Percentiles rank a stretch among this genome's conserved stretches.
Conservation (phyloP, 2,797 vertebrate genomes). For the Lutra lutra region DNA sequence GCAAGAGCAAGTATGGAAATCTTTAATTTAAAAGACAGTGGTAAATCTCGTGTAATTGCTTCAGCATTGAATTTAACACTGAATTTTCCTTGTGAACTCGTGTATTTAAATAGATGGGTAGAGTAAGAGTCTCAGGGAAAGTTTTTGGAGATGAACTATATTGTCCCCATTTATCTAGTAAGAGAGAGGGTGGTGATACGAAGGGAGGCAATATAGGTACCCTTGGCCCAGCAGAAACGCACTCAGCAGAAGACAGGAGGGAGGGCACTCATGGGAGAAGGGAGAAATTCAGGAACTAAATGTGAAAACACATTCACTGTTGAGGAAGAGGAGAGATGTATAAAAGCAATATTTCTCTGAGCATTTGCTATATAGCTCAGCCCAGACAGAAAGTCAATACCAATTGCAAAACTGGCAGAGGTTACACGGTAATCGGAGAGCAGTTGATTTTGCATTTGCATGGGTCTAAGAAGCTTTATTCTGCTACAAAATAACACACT, state of each 20-base stretch:
- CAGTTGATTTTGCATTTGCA: neutral
- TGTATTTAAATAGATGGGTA: slow-evolving; percentile 27
- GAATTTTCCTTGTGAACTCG: slow-evolving; percentile 57
- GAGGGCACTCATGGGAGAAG: neutral
- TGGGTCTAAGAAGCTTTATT: neutral
- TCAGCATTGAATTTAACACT: slow-evolving; percentile 65
- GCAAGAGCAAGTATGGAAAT: slow-evolving; percentile 67
- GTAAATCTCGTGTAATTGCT: slow-evolving; percentile 64
- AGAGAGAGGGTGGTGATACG: neutral
- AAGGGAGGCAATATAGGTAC: neutral
- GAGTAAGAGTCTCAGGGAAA: neutral
- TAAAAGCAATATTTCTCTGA: neutral
- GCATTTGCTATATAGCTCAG: neutral
- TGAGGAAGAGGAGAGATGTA: neutral
- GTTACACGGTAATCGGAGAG: neutral
- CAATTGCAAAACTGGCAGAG: neutral
- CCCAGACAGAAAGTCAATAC: neutral
- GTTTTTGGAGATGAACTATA: neutral
- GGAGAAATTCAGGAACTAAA: neutral
- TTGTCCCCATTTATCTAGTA: neutral
- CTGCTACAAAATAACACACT: neutral
- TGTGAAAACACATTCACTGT: neutral
- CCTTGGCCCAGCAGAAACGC: neutral
- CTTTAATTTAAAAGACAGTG: slow-evolving; percentile 71
- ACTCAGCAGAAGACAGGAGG: neutral